Conservation (phyloP, 2,113 vertebrate genomes). For the Australoheros scitulus region DNA sequence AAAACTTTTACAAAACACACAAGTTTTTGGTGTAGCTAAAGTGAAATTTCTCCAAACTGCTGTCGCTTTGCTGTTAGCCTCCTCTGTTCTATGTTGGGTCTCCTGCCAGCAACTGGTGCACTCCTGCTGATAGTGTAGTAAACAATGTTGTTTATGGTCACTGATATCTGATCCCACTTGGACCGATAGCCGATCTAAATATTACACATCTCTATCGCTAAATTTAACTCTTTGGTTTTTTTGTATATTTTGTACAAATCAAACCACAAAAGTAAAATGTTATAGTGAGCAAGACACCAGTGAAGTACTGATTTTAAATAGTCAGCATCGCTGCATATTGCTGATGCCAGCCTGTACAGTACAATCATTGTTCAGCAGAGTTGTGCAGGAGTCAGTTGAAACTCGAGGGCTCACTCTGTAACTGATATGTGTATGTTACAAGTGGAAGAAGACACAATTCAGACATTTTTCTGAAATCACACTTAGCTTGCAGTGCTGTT, state of each 20-base stretch:
- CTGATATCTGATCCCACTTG: too few relatives aligned
- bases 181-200: too few relatives aligned
- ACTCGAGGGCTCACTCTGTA: too few relatives aligned
- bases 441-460: neutral
- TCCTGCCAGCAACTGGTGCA: neutral
- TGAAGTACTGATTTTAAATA: slow-evolving; percentile 66
- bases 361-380: slow-evolving; percentile 1
- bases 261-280: slow-evolving; percentile 26
- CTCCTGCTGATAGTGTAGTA: neutral
- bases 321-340: neutral
- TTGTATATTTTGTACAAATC: too few relatives aligned
- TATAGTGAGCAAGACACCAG: slow-evolving; percentile 44
- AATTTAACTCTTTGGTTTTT: too few relatives aligned
- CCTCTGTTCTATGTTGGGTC: neutral
- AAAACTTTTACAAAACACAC: neutral
- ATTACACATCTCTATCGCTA: too few relatives aligned
- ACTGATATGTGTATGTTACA: neutral
- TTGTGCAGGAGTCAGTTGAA: neutral
- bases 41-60: neutral
- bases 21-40: too few relatives aligned
- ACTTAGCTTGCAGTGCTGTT: neutral
- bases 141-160: neutral
- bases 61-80: neutral
- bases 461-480: neutral
- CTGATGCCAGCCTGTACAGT: slow-evolving; percentile 1